Evolutionary conservation across 2,113 vertebrate genomes (phyloP), one percentile per base, ranked within the genome.

Genomic region (Potamarius usumacintae): DNA sequence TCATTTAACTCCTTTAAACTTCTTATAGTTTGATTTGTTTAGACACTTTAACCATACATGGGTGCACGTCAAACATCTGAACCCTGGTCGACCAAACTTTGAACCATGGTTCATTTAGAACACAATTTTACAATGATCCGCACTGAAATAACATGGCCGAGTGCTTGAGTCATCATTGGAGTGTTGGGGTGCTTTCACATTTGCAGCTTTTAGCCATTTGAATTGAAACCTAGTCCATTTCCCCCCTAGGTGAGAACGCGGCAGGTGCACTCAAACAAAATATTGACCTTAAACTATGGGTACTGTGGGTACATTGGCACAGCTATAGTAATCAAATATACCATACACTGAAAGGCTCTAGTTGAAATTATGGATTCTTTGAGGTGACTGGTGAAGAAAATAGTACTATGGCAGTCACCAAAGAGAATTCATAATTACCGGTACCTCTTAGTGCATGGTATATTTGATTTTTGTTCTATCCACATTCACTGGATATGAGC

Each of bases 11-110:
- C 74, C 71, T 74, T 74, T 74, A 50, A 48, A 74, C 0, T 1
- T 74, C 8, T 74, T 74, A 22, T 15, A 34, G 74, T 85, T 57
- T 92, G 88, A 88, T 34, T 90, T 87, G 50, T n/a, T n/a, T 77
- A 52, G 11, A n/a, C 20, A 52, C 11, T 25, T 77, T 25, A 77
- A 12, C 8, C 4, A 50, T 25, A 11, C 18, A 76, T 0, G 5
- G 42, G 17, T 18, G 15, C 69, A 7, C 0, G 7, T 27, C 12
- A n/a, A 67, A 67, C 69, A 34, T 18, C 30, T 34, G 30, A 30
- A 71, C 15, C 12, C 69, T 34, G 69, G 5, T 7, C 30, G n/a
- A 25, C 22, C 62, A n/a, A 65, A n/a, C 25, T 25, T 65, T 65
- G 25, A 65, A 65, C 62, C 60, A 62, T 62, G 60, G 60, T 20